Evolutionary conservation across 1,140 invertebrate genomes (phyloP).

Genomic region (Hylaeus anthracinus): DNA sequence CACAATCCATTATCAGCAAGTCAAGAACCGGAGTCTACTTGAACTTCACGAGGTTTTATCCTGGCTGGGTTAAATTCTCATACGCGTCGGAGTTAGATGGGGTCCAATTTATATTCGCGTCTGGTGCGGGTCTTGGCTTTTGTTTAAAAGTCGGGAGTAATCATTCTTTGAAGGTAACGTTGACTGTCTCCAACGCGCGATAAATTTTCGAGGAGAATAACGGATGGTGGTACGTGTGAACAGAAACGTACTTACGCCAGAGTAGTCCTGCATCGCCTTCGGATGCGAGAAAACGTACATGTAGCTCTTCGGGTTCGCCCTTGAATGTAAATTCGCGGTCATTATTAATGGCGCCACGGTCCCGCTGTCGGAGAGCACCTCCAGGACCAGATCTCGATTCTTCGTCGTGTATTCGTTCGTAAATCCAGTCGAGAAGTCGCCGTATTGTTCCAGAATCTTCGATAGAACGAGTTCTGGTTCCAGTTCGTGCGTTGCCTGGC

Average conservation of each 20-base stretch:
- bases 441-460: slow-evolving; percentile 83
- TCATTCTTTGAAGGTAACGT: neutral
- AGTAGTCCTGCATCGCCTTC: slow-evolving; percentile 74
- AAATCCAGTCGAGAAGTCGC: slow-evolving; percentile 64
- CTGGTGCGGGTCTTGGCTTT: neutral
- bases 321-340: slow-evolving; percentile 87
- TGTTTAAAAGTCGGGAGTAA: neutral
- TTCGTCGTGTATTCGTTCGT: slow-evolving; percentile 67
- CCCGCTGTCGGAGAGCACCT: slow-evolving; percentile 93
- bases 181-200: neutral
- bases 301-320: slow-evolving; percentile 88
- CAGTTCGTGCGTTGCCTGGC: slow-evolving; percentile 78
- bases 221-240: slow-evolving; percentile 4
- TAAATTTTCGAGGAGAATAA: neutral
- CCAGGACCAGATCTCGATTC: slow-evolving; percentile 90
- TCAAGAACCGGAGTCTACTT: no score
- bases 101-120: neutral
- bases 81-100: neutral
- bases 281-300: slow-evolving; percentile 94
- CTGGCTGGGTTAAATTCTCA: neutral
- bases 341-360: slow-evolving; percentile 88
- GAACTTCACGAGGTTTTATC: no score
- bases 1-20: no score
- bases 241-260: slow-evolving; percentile 69
- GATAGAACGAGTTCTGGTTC: slow-evolving; percentile 84